A percentile compares a stretch with the other conserved stretches of the same genome.
phyloP scores from a whole-genome alignment of 2,113 vertebrate species.

The Brachyhypopomus gauderio region DNA sequence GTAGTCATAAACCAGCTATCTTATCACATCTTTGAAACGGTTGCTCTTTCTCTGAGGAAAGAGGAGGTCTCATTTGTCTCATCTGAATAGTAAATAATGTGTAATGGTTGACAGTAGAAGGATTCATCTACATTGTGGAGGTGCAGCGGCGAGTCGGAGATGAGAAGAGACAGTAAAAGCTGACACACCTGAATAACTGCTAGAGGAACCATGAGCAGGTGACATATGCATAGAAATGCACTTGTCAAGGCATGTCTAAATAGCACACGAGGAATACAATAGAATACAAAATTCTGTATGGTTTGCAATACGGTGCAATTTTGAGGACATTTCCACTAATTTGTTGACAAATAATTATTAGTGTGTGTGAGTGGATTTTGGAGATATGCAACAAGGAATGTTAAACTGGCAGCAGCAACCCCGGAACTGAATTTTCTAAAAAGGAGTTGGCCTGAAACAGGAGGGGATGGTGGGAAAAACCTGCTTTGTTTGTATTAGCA shows the following conservation, averaged over 20 bases:
- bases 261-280: neutral
- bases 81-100: conserved; percentile 57
- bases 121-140: conserved; percentile 23
- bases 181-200: conserved; percentile 44
- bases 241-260: neutral
- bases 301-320: too few species aligned
- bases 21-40: conserved; percentile 10
- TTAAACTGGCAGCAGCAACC: too few species aligned
- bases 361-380: too few species aligned
- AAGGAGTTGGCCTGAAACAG: too few species aligned
- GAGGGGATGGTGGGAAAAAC: too few species aligned
- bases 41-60: neutral
- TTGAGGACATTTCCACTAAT: too few species aligned
- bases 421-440: too few species aligned
- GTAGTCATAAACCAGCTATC: neutral
- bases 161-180: conserved; percentile 18
- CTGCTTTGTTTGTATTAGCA: too few species aligned
- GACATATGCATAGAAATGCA: neutral
- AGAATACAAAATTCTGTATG: too few species aligned
- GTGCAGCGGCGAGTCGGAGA: conserved; percentile 16
- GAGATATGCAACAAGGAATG: too few species aligned
- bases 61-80: conserved; percentile 42
- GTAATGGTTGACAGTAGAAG: conserved; percentile 14
- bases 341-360: too few species aligned
- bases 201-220: conserved; percentile 17